phyloP scores from a whole-genome alignment of 2,113 vertebrate genomes.

The Cottus gobio region DNA sequence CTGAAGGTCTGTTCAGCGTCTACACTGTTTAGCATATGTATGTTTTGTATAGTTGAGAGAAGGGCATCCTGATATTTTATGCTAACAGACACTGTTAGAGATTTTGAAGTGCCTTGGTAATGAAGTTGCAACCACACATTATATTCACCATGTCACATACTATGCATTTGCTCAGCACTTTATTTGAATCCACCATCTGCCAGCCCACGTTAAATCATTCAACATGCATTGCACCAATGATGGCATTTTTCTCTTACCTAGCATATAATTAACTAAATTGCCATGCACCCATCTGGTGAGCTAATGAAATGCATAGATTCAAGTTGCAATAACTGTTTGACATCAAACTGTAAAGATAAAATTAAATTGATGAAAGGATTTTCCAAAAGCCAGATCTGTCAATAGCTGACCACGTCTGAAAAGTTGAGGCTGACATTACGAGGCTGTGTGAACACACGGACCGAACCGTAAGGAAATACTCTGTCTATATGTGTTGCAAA shows the following conservation, averaged over 20 bases:
- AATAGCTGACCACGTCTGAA: neutral
- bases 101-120: neutral
- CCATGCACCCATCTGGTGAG: conserved; percentile 4
- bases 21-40: neutral
- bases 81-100: neutral
- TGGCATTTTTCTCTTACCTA: neutral
- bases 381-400: neutral
- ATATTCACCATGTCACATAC: neutral
- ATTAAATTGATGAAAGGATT: neutral
- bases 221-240: conserved; percentile 11
- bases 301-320: neutral
- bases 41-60: neutral
- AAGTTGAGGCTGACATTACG: neutral
- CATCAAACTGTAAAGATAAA: neutral
- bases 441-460: neutral
- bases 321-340: conserved; percentile 15
- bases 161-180: conserved; percentile 6
- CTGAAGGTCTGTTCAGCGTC: conserved; percentile 2
- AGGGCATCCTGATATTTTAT: neutral
- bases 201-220: neutral
- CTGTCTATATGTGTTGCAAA: neutral
- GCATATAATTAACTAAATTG: conserved; percentile 14
- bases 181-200: conserved; percentile 38
- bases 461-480: neutral
- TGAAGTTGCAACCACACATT: conserved; percentile 17